phyloP scores from a whole-genome alignment of 2,888 invertebrate species.

The Notodonta dromedarius region DNA sequence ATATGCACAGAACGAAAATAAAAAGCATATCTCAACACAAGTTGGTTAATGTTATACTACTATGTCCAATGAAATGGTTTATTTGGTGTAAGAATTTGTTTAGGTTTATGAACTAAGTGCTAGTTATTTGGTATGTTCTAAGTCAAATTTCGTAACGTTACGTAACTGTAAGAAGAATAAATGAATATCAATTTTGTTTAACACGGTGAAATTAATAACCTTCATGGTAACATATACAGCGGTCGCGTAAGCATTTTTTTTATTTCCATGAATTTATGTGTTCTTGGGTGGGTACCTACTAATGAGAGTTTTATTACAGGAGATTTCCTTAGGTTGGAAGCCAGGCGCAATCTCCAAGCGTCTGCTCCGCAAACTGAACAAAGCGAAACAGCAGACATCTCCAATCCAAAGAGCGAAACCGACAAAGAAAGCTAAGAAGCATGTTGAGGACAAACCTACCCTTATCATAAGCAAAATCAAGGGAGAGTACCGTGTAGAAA shows the following conservation, averaged over 20 bases:
- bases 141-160: slow-evolving; percentile 71
- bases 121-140: slow-evolving; percentile 62
- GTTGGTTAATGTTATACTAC: slow-evolving; percentile 14
- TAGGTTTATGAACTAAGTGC: slow-evolving; percentile 41
- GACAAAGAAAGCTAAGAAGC: slow-evolving; percentile 55
- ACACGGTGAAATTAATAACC: neutral
- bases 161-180: slow-evolving; percentile 47
- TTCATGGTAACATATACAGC: neutral
- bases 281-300: neutral
- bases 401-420: slow-evolving; percentile 37
- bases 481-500: slow-evolving; percentile 67
- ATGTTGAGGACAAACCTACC: slow-evolving; percentile 58
- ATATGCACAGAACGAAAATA: neutral
- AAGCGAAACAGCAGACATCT: slow-evolving; percentile 49
- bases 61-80: slow-evolving; percentile 33
- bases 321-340: slow-evolving; percentile 61
- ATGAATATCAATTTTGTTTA: slow-evolving; percentile 3
- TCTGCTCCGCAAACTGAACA: slow-evolving; percentile 58
- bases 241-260: slow-evolving; percentile 36
- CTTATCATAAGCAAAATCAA: slow-evolving; percentile 62
- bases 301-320: slow-evolving; percentile 41
- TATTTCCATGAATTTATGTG: slow-evolving; percentile 18
- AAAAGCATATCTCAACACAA: slow-evolving; percentile 6
- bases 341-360: slow-evolving; percentile 73
- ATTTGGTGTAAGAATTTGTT: slow-evolving; percentile 51